phyloP scores from a whole-genome alignment of 2,888 invertebrate species.

The Lasioglossum zephyrum region DNA sequence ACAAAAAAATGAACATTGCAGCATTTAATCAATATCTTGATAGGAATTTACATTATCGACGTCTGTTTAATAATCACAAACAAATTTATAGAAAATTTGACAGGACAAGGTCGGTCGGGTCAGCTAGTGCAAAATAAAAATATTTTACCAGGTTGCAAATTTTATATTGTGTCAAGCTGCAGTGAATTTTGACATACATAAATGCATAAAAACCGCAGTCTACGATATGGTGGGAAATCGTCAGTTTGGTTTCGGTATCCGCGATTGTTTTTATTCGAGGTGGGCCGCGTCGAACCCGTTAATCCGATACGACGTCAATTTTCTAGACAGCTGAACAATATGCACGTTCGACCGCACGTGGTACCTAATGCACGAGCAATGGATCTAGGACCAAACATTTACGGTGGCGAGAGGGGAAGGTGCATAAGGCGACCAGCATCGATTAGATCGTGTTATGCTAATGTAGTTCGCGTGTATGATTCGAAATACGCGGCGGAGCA shows the following conservation, averaged over 20 bases:
- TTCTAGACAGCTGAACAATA: neutral
- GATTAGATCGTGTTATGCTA: slow-evolving; percentile 79
- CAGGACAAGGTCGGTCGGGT: no score
- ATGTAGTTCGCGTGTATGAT: slow-evolving; percentile 59
- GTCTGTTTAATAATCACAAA: no score
- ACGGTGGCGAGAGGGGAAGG: slow-evolving; percentile 40
- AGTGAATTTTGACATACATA: no score
- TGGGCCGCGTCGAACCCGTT: neutral
- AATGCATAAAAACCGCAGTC: no score
- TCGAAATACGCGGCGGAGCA: slow-evolving; percentile 33
- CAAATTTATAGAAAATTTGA: no score
- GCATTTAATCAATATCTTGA: no score
- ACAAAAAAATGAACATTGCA: no score
- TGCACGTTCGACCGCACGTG: neutral
- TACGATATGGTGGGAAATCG: neutral
- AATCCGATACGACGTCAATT: neutral
- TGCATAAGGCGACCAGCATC: slow-evolving; percentile 62
- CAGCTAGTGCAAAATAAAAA: no score
- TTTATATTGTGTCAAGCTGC: no score
- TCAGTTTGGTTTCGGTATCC: neutral
- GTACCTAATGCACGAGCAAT: neutral
- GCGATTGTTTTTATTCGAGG: neutral
- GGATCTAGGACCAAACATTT: slow-evolving; percentile 9
- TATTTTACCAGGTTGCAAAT: no score
- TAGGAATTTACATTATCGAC: no score